Conservation (phyloP, 2,113 vertebrate species). For the Bufo gargarizans region DNA sequence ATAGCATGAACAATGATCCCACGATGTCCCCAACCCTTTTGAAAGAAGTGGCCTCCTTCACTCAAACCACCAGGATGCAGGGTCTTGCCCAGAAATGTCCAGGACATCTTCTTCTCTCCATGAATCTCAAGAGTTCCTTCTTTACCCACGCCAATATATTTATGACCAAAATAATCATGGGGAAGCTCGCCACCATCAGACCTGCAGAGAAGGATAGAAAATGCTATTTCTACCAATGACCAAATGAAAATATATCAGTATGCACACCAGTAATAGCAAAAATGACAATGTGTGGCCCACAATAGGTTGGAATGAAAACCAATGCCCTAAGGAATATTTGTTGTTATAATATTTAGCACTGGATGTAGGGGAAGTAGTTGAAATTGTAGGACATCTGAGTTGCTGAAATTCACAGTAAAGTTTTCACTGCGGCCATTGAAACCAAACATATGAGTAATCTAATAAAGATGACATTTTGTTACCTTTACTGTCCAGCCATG, state of each 20-base stretch:
- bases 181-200: conserved; percentile 76
- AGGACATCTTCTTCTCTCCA: conserved; percentile 85
- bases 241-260: not conserved
- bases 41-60: conserved; percentile 87
- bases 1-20: conserved; percentile 91
- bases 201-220: conserved; percentile 66
- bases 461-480: not conserved
- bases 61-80: conserved; percentile 83
- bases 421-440: not conserved
- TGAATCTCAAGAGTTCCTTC: conserved; percentile 91
- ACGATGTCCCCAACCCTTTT: conserved; percentile 92
- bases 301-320: not conserved
- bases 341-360: not conserved
- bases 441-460: not conserved
- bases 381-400: not conserved
- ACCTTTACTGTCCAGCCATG: too few relatives aligned
- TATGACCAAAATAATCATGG: conserved; percentile 88
- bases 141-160: conserved; percentile 86
- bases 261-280: not conserved
- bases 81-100: conserved; percentile 93
- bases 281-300: not conserved
- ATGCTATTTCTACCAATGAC: too few relatives aligned
- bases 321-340: not conserved
- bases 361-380: not conserved
- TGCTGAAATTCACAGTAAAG: not conserved